These are phyloP conservation scores for Caenorhabditis parvicauda DNA, from an alignment of 2,888 invertebrate genomes.

Conservation along the genomic window DNA sequence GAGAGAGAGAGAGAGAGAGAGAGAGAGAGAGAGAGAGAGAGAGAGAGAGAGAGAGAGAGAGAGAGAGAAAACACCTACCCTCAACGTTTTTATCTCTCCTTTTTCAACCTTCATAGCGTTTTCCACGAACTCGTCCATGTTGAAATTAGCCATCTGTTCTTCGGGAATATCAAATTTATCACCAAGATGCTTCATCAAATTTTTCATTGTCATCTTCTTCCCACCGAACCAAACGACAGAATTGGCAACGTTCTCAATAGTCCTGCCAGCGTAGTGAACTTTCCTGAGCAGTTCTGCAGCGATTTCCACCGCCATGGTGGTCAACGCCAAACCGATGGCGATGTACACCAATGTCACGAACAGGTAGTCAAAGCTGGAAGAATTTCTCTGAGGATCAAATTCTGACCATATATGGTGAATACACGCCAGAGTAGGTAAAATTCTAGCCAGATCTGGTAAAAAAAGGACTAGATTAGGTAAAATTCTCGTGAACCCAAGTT, in stretches of 20 bases:
- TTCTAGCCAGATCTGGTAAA: no score
- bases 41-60: background rate
- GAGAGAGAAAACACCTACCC: conserved; percentile 5
- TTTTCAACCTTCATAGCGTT: conserved; percentile 51
- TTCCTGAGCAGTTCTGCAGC: conserved; percentile 54
- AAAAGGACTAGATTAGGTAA: no score
- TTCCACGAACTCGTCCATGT: conserved; percentile 56
- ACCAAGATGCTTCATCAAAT: conserved; percentile 55
- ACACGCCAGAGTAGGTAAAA: no score
- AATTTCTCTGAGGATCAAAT: no score
- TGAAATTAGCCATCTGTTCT: conserved; percentile 43
- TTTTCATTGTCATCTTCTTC: conserved; percentile 57
- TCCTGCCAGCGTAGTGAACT: conserved; percentile 55
- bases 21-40: background rate
- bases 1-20: no score
- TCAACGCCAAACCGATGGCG: conserved; percentile 53
- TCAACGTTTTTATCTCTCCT: conserved; percentile 26
- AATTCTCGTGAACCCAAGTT: no score
- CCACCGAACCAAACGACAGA: conserved; percentile 60
- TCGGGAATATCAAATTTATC: conserved; percentile 58
- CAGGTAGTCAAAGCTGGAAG: conserved; percentile 50
- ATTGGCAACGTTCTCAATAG: conserved; percentile 54
- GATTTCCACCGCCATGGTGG: conserved; percentile 56
- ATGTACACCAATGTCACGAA: conserved; percentile 50
- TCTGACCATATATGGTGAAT: no score